A percentile compares a stretch with the other conserved stretches of the same genome.
Evolutionary conservation across 2,888 invertebrate genomes (phyloP).

Genomic region (Neria commutata): DNA sequence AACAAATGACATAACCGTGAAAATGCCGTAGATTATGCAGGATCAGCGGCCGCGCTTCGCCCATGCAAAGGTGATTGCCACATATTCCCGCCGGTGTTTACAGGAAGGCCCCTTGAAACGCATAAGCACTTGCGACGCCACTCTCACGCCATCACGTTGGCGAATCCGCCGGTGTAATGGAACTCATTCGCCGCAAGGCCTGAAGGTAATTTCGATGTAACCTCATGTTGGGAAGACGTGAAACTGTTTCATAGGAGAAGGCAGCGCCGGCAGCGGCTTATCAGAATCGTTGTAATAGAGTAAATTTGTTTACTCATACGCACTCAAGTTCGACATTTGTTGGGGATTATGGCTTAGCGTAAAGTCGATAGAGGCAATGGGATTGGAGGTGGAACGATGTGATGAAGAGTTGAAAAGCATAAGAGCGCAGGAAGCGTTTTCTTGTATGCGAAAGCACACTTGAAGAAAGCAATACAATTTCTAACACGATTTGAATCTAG

Average conservation of each 20-base stretch:
- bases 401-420: too few species aligned
- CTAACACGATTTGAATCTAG: too few species aligned
- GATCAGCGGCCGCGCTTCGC: neutral
- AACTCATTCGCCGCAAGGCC: conserved; percentile 39
- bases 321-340: neutral
- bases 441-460: too few species aligned
- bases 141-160: conserved; percentile 12
- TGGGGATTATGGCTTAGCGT: neutral
- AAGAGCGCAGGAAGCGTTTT: too few species aligned
- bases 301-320: conserved; percentile 13
- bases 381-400: conserved; percentile 8
- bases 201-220: conserved; percentile 32
- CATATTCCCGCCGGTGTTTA: neutral
- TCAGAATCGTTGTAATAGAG: conserved; percentile 26
- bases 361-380: conserved; percentile 1
- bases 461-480: too few species aligned
- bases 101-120: neutral
- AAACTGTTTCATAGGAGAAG: conserved; percentile 20
- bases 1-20: neutral
- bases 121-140: neutral
- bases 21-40: neutral
- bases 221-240: neutral
- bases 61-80: neutral
- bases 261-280: conserved; percentile 26
- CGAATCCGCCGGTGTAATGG: conserved; percentile 31